Evolutionary conservation across 2,113 vertebrate species (phyloP).

Genomic region (Thalassarche chlororhynchos): DNA sequence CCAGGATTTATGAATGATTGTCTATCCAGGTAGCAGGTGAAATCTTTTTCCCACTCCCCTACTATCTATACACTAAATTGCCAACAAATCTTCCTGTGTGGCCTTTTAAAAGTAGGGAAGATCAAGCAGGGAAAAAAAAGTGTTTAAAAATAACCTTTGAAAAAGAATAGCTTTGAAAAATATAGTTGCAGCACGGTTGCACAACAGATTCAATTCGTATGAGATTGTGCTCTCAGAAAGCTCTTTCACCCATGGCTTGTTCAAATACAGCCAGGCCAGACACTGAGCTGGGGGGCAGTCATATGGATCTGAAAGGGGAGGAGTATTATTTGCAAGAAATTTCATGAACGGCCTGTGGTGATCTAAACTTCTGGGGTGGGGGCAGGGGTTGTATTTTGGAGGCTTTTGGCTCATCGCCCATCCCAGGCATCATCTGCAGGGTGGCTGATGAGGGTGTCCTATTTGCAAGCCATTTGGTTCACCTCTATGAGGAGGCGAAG

Average conservation of each 20-base stretch:
- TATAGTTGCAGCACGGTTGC: not conserved
- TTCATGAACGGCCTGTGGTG: not conserved
- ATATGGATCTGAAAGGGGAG: not conserved
- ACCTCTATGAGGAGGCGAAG: not conserved
- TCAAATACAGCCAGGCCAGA: not conserved
- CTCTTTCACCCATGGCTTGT: not conserved
- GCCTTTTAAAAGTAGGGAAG: not conserved
- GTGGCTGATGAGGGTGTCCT: not conserved
- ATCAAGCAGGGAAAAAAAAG: not conserved
- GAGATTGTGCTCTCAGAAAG: not conserved
- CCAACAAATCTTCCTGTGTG: not conserved
- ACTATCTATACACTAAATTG: not conserved
- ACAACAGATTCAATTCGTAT: not conserved
- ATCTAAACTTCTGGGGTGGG: not conserved
- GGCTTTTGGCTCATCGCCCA: not conserved
- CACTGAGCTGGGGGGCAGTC: not conserved
- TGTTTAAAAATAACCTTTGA: slow-evolving; percentile 4
- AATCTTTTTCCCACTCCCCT: not conserved
- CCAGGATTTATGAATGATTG: not conserved
- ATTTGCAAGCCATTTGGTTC: not conserved
- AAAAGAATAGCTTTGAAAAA: not conserved
- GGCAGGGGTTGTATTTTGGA: not conserved
- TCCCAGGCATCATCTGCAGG: not conserved
- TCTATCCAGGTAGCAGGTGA: not conserved
- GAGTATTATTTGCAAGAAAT: not conserved